These are phyloP conservation scores for Bombus vancouverensis DNA, from an alignment of 1,140 invertebrate species.

Conservation along the genomic window DNA sequence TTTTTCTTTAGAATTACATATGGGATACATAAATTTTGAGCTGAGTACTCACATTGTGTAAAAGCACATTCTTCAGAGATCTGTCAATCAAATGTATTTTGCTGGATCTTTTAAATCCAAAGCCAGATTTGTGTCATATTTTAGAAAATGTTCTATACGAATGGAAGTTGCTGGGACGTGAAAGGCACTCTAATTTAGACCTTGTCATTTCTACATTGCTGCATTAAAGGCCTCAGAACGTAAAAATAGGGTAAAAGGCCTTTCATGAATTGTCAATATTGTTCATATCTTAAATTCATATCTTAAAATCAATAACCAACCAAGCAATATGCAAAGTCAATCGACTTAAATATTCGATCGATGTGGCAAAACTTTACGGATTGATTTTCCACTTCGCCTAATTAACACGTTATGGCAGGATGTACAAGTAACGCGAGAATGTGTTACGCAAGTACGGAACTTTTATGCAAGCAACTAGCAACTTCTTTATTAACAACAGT, in stretches of 20 bases:
- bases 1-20: too few relatives aligned
- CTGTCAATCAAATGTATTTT: background rate
- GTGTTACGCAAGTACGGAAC: background rate
- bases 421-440: background rate
- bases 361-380: background rate
- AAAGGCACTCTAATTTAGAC: background rate
- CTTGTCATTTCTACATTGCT: background rate
- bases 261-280: background rate
- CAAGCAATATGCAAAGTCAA: background rate
- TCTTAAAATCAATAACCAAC: too few relatives aligned
- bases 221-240: background rate
- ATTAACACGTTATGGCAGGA: constrained; percentile 20
- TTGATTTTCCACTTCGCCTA: background rate
- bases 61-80: background rate
- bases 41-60: background rate
- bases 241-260: background rate
- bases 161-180: background rate
- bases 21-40: background rate
- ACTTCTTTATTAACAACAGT: constrained; percentile 45
- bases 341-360: background rate
- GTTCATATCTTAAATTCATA: background rate
- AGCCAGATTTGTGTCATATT: constrained; percentile 4
- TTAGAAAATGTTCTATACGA: background rate
- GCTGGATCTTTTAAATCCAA: background rate
- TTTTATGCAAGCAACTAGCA: constrained; percentile 12